Evolutionary conservation across 2,888 invertebrate genomes (phyloP).

Genomic region (Dryobota labecula): DNA sequence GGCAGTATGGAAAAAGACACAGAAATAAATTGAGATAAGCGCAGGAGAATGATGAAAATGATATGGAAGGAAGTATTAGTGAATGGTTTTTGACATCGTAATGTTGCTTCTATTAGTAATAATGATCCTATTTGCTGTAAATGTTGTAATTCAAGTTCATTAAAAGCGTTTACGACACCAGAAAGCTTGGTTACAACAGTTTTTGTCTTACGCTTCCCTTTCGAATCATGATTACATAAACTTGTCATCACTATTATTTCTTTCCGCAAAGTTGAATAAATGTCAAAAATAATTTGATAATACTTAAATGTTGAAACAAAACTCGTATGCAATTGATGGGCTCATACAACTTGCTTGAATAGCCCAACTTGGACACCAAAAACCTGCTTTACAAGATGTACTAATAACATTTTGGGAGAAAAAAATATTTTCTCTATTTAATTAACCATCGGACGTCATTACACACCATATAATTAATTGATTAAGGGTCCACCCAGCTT

Average conservation of each 20-base stretch:
- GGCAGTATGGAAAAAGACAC: neutral
- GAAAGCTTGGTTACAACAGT: conserved; percentile 15
- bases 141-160: conserved; percentile 11
- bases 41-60: neutral
- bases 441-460: conserved; percentile 39
- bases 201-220: conserved; percentile 43
- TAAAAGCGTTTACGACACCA: neutral
- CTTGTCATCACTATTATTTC: conserved; percentile 27
- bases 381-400: conserved; percentile 37
- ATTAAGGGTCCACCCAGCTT: conserved; percentile 44
- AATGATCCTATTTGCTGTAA: neutral
- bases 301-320: conserved; percentile 33
- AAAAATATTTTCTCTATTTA: conserved; percentile 45
- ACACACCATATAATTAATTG: conserved; percentile 43
- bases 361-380: neutral
- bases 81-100: neutral
- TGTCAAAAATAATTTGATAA: conserved; percentile 56
- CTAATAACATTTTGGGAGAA: conserved; percentile 38
- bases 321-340: conserved; percentile 39
- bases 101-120: conserved; percentile 1
- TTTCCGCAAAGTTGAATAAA: conserved; percentile 41
- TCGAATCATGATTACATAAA: conserved; percentile 47
- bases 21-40: neutral
- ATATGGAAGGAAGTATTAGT: neutral
- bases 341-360: conserved; percentile 20